Conservation (phyloP, 2,888 invertebrate genomes). For the Thalpophila matura region DNA sequence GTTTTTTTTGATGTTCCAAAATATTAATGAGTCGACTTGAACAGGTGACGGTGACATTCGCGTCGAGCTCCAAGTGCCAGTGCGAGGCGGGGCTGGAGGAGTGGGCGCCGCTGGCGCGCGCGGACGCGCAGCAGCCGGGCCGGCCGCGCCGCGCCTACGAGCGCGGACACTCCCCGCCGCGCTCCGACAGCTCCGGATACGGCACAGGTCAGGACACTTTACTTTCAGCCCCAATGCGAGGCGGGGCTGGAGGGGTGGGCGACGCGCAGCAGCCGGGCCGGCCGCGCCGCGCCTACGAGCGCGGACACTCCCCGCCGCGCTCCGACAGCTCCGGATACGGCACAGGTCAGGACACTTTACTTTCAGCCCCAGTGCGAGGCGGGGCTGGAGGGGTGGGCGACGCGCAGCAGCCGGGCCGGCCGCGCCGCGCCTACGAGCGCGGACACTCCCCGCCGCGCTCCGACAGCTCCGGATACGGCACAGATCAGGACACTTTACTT, state of each 20-base stretch:
- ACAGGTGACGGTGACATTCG: constrained; percentile 92
- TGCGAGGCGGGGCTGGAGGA: constrained; percentile 82
- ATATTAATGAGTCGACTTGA: not conserved
- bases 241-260: constrained; percentile 75
- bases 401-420: constrained; percentile 88
- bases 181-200: constrained; percentile 96
- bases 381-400: constrained; percentile 76
- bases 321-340: constrained; percentile 94
- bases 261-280: constrained; percentile 87
- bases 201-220: constrained; percentile 96
- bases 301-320: constrained; percentile 95
- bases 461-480: constrained; percentile 95
- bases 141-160: constrained; percentile 93
- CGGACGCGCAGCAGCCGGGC: constrained; percentile 87
- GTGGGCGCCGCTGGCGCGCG: constrained; percentile 77
- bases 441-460: constrained; percentile 95
- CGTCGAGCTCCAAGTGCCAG: constrained; percentile 90
- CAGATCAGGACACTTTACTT: no score
- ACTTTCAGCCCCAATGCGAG: constrained; percentile 91
- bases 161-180: constrained; percentile 94
- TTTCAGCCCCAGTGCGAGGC: constrained; percentile 90
- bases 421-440: constrained; percentile 93
- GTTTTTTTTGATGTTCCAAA: not conserved
- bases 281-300: constrained; percentile 93
- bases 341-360: no score